A percentile compares a stretch with the other conserved stretches of the same genome.
These are phyloP conservation scores for Calosoma granatense DNA, from an alignment of 1,140 invertebrate species.

Conservation along the genomic window DNA sequence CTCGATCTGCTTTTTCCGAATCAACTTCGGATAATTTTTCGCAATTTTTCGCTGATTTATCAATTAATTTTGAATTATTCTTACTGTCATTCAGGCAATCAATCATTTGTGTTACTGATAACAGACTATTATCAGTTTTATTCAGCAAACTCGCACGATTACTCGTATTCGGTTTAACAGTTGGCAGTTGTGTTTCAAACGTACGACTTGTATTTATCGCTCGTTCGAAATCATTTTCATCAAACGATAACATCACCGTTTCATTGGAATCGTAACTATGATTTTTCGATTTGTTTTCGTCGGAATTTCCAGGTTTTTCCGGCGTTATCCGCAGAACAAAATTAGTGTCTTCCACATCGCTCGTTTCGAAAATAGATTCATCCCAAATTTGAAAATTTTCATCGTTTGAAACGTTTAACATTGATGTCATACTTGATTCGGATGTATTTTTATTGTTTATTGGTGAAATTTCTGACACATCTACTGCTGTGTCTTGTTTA, in stretches of 20 bases:
- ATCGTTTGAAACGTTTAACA: no score
- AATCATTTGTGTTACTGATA: slow-evolving; percentile 1
- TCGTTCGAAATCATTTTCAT: background rate
- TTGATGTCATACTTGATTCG: background rate
- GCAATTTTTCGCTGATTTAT: no score
- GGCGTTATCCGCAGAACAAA: background rate
- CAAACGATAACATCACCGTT: background rate
- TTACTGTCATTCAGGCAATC: no score
- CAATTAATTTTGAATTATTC: no score
- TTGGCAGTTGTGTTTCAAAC: no score
- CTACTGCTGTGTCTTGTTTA: background rate
- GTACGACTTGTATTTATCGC: no score
- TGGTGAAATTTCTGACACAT: background rate
- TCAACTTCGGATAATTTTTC: no score
- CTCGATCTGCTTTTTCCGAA: no score
- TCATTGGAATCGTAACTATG: background rate
- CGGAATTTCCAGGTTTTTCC: background rate
- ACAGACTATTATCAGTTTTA: background rate
- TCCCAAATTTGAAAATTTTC: background rate
- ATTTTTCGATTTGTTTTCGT: background rate
- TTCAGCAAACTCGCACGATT: no score
- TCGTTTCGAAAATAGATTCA: background rate
- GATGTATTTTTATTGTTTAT: background rate
- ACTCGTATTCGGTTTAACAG: no score
- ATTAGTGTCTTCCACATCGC: background rate